Conservation (phyloP, 2,797 vertebrate genomes). For the Propithecus deckenii region DNA sequence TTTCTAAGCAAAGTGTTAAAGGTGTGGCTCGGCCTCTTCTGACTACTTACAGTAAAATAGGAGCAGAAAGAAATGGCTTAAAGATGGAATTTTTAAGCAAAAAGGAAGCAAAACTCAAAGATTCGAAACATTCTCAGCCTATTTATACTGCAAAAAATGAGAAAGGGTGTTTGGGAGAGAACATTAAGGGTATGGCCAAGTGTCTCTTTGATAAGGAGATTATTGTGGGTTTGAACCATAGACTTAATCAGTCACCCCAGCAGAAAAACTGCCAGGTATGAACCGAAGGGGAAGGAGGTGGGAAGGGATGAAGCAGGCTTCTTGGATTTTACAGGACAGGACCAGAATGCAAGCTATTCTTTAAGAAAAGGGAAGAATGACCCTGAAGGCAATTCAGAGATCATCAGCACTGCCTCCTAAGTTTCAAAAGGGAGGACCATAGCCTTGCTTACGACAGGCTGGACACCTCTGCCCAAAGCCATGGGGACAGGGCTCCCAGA, state of each 20-base stretch:
- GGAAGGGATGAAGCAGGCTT: neutral
- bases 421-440: neutral
- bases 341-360: neutral
- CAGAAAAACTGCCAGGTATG: neutral
- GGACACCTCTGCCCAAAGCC: neutral
- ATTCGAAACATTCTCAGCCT: neutral
- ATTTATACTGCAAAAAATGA: neutral
- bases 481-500: neutral
- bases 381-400: neutral
- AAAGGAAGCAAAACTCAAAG: neutral
- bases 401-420: neutral
- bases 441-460: neutral
- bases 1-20: too few relatives aligned
- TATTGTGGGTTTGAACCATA: neutral
- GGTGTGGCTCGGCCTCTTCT: too few relatives aligned
- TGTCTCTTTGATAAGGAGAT: neutral
- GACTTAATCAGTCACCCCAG: neutral
- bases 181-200: neutral
- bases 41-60: too few relatives aligned
- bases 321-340: neutral
- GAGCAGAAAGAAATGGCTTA: too few relatives aligned
- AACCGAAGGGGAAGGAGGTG: neutral
- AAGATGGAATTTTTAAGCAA: neutral
- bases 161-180: neutral
- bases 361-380: neutral